Conservation (phyloP, 2,888 invertebrate species). For the Lordiphosa fenestrarum region DNA sequence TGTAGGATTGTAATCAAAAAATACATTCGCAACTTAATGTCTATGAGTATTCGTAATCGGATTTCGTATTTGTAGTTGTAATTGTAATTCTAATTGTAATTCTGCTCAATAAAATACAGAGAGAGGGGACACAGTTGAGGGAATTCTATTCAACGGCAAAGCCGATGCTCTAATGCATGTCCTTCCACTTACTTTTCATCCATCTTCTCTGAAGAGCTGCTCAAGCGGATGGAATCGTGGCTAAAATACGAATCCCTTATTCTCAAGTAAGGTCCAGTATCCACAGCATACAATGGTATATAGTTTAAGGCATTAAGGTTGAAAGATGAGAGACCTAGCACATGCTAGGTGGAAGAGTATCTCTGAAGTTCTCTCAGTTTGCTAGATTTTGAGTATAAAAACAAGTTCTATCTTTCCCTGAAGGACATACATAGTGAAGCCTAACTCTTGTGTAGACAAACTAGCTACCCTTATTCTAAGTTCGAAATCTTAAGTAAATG, state of each 20-base stretch:
- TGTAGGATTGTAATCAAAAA: slow-evolving; percentile 18
- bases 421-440: background rate
- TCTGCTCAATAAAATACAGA: background rate
- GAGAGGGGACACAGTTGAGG: slow-evolving; percentile 12
- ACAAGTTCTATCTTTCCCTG: background rate
- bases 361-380: too few species aligned
- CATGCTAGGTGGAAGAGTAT: too few species aligned
- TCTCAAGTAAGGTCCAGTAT: too few species aligned
- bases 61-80: slow-evolving; percentile 13
- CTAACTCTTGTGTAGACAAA: background rate
- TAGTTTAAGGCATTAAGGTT: too few species aligned
- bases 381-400: too few species aligned
- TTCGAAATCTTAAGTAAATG: slow-evolving; percentile 62
- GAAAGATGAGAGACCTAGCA: too few species aligned
- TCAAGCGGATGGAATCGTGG: too few species aligned
- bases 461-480: background rate
- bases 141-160: slow-evolving; percentile 4
- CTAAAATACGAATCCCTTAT: too few species aligned
- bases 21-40: slow-evolving; percentile 37
- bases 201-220: too few species aligned
- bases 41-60: slow-evolving; percentile 61
- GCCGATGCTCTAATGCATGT: background rate
- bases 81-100: slow-evolving; percentile 13
- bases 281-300: too few species aligned
- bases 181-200: background rate